phyloP scores from a whole-genome alignment of 2,797 vertebrate species.

The Sphenopsis melanotis region DNA sequence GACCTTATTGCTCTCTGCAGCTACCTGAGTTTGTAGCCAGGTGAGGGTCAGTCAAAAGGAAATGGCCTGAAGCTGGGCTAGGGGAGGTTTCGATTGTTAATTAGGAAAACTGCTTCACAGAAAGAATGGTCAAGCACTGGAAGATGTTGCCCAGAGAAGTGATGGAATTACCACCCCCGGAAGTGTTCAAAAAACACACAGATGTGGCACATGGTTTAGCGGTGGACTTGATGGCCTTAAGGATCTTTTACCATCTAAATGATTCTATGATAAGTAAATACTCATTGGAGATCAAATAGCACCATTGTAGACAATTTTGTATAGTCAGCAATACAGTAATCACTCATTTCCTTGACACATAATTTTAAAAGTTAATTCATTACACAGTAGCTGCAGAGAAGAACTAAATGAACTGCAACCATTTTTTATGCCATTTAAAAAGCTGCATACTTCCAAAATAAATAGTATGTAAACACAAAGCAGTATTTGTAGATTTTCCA shows the following conservation, averaged over 20 bases:
- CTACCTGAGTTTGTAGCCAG: not conserved
- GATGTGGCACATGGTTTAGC: not conserved
- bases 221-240: not conserved
- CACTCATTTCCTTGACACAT: not conserved
- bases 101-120: not conserved
- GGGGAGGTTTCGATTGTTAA: not conserved
- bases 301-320: not conserved
- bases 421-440: not conserved
- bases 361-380: not conserved
- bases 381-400: not conserved
- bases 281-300: not conserved
- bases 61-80: not conserved
- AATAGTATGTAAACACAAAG: not conserved
- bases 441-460: not conserved
- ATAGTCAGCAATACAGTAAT: not conserved
- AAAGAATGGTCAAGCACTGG: not conserved
- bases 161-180: not conserved
- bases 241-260: not conserved
- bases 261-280: not conserved
- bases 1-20: not conserved
- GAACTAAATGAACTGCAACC: not conserved
- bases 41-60: fast-evolving
- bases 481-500: not conserved
- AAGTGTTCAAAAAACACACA: not conserved
- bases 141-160: not conserved